Evolutionary conservation across 2,888 invertebrate genomes (phyloP), one percentile per base, ranked within the genome.

Genomic region (Plagodis pulveraria): DNA sequence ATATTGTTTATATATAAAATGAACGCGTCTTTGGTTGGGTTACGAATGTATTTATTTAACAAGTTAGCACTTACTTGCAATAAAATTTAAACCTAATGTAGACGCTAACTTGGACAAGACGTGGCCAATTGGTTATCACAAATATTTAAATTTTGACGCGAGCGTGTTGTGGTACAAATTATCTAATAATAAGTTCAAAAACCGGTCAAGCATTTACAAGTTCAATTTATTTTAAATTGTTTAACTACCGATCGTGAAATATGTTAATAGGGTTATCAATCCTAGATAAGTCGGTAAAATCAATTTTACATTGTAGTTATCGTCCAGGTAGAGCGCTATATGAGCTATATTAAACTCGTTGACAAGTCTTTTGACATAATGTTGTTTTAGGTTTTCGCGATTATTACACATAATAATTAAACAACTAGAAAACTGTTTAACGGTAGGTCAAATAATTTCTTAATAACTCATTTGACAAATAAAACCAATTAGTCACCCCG

Each of bases 81-180:
- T 52, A 49, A 42, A 56, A 55, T 47, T 60, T 60, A 57, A 56
- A 64, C 49, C 43, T 51, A 41, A 48, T 53, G 50, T 51, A 46
- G 22, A 50, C 44, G 57, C 52, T 61, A 60, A 65, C 54, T 48
- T 45, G 5, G 8, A 42, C 22, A 34, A 61, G 54, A 52, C 58
- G 50, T 46, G 42, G 56, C 40, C 55, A 46, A 52, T 52, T 51
- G 47, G 12, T 44, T 44, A 55, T 42, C 36, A 53, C 22, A 53
- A 50, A 53, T 50, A 53, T 35, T 43, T 46, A 33, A 49, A 45
- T 44, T 43, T 48, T 49, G 33, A 36, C 10, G 40, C 41, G 22
- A 43, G 10, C 48, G 10, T 33, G 43, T 44, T 52, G 9, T 12
- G 44, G 10, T 22, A 42, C 6, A 44, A 44, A 41, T 11, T 10